These are phyloP conservation scores for Cataglyphis hispanica DNA, from an alignment of 1,140 invertebrate species.

Conservation along the genomic window DNA sequence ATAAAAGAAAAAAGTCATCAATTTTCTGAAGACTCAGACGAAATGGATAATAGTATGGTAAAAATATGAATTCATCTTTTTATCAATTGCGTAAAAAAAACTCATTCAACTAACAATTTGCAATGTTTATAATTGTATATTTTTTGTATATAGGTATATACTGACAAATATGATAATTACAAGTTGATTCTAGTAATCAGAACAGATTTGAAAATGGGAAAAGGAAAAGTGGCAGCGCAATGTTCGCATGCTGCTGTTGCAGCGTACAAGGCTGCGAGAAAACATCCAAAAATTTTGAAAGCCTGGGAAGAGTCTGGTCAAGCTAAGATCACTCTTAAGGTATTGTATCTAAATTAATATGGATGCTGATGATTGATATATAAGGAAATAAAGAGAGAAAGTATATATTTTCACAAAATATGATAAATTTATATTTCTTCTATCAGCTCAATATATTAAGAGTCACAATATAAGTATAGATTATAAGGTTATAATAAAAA, in stretches of 20 bases:
- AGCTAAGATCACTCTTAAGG: constrained; percentile 93
- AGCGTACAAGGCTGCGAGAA: constrained; percentile 90
- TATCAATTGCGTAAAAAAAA: constrained; percentile 3
- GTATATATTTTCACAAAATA: constrained; percentile 12
- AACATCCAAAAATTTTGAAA: constrained; percentile 89
- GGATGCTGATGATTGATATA: not conserved
- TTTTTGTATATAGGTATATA: constrained; percentile 27
- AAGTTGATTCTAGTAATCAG: constrained; percentile 96
- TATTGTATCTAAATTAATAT: constrained; percentile 71
- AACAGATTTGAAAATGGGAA: constrained; percentile 97
- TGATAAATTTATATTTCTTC: constrained; percentile 28
- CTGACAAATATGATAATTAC: constrained; percentile 85
- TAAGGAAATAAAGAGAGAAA: no score
- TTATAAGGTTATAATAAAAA: not conserved
- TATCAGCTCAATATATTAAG: constrained; percentile 34
- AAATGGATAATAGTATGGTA: constrained; percentile 38
- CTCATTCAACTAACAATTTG: not conserved
- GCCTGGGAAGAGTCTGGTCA: constrained; percentile 93
- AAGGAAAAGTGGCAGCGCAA: constrained; percentile 97
- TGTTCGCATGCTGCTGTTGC: constrained; percentile 96
- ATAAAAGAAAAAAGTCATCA: constrained; percentile 9
- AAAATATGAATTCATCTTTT: constrained; percentile 15
- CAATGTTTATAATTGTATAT: not conserved
- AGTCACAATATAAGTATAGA: not conserved
- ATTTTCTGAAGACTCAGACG: constrained; percentile 6